Conservation (phyloP, 2,888 invertebrate genomes). For the Eupithecia centaureata region DNA sequence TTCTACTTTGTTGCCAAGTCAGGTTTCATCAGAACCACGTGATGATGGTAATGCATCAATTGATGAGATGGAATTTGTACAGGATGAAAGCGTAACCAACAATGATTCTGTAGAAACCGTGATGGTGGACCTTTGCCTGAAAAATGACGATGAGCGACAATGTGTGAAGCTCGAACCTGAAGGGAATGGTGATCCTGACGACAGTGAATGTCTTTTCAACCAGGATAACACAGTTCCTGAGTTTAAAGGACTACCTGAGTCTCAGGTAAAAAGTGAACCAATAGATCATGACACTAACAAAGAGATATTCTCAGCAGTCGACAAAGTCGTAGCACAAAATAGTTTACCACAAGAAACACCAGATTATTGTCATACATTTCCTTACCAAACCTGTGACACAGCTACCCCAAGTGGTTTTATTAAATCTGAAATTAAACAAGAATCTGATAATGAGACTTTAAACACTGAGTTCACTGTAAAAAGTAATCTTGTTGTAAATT, state of each 20-base stretch:
- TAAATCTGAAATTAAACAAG: background rate
- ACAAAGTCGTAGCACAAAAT: background rate
- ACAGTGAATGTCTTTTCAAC: background rate
- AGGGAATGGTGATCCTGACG: background rate
- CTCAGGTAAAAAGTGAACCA: background rate
- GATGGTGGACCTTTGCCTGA: background rate
- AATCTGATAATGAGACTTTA: background rate
- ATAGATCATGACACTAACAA: constrained; percentile 1
- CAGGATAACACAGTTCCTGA: background rate
- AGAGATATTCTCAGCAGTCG: background rate
- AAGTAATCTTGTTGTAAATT: background rate
- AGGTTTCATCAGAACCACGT: background rate
- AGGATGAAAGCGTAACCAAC: background rate
- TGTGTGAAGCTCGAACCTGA: background rate
- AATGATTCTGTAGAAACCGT: constrained; percentile 5
- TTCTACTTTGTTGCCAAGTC: background rate
- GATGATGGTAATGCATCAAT: background rate
- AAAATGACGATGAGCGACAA: background rate
- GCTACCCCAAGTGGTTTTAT: background rate
- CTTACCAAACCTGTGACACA: background rate
- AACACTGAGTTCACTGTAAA: background rate
- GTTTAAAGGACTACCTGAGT: background rate
- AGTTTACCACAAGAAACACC: background rate
- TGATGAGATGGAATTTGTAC: background rate
- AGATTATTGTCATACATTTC: background rate